Percentiles rank a stretch among this genome's conserved stretches.
Evolutionary conservation across 2,797 vertebrate species (phyloP).

Genomic region (Helicolenus hilgendorfi): DNA sequence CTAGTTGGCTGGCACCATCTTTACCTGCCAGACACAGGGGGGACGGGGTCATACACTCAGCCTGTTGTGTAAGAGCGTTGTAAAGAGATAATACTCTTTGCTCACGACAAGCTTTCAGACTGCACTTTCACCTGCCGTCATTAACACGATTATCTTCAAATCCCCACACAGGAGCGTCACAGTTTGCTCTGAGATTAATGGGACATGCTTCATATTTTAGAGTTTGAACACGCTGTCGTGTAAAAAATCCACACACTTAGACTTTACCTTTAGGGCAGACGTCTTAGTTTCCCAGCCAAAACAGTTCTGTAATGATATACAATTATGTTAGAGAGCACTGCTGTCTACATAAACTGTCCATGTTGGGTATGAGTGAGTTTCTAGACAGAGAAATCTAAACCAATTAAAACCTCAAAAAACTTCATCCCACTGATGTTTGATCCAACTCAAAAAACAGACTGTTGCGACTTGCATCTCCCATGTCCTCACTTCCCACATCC

Average conservation of each 20-base stretch:
- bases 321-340: slow-evolving; percentile 51
- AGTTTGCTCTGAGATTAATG: slow-evolving; percentile 16
- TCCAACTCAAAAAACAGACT: slow-evolving; percentile 30
- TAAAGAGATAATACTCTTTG: slow-evolving; percentile 82
- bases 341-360: slow-evolving; percentile 51
- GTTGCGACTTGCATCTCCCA: slow-evolving; percentile 23
- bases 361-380: slow-evolving; percentile 34
- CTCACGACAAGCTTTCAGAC: slow-evolving; percentile 62
- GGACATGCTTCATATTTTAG: slow-evolving; percentile 6
- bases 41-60: slow-evolving; percentile 34
- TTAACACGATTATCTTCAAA: slow-evolving; percentile 72
- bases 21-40: slow-evolving; percentile 51
- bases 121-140: slow-evolving; percentile 77
- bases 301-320: slow-evolving; percentile 56
- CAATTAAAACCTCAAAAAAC: slow-evolving; percentile 31
- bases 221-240: background rate
- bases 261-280: slow-evolving; percentile 37
- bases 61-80: slow-evolving; percentile 79
- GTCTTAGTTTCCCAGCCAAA: slow-evolving; percentile 48
- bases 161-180: slow-evolving; percentile 9
- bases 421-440: slow-evolving; percentile 40
- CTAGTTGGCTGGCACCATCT: background rate
- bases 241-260: background rate
- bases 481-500: slow-evolving; percentile 3
- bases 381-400: slow-evolving; percentile 38